Evolutionary conservation across 2,888 invertebrate genomes (phyloP), one percentile per base, ranked within the genome.

Genomic region (Automeris io): DNA sequence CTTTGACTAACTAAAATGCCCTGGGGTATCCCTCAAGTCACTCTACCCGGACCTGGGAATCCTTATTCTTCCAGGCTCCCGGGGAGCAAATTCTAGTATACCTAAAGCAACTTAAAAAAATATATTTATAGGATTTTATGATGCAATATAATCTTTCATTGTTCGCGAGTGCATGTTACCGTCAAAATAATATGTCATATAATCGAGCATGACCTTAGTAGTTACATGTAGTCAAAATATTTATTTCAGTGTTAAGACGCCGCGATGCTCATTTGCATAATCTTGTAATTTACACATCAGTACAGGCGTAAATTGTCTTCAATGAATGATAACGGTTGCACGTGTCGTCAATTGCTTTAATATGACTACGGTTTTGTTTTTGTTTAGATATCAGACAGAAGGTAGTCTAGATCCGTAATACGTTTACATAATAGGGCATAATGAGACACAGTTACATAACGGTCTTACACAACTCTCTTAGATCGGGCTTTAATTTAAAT

Each of bases 381-480:
- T 22, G 23, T 46, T 42, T 34, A 11, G 34, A 9, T 33, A 22
- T 23, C 5, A 12, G 2, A n/a, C 13, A 19, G 22, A 13, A 1
- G 7, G 12, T 22, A 23, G 6, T 34, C 21, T 9, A 18, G 31
- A 37, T 16, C 18, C 8, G 18, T 37, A 32, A 12, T 11, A 11
- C 23, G 18, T 21, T 37, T 37, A 37, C 22, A 31, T 11, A 32
- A 37, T 8, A 29, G 16, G 16, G 8, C 16, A 23, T 37, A 45
- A 42, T 26, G 12, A 21, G 12, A 31, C 7, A 9, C 13, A 18
- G 1, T 36, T 35, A 32, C 35, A 38, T 44, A 41, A 44, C 29
- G 36, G 19, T 18, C 34, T 29, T 43, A 42, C 40, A 33, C 41
- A 37, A 22, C 19, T 18, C 9, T 40, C 19, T 40, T 31, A 36